Evolutionary conservation across 2,888 invertebrate genomes (phyloP).

Genomic region (Parnassius apollo): DNA sequence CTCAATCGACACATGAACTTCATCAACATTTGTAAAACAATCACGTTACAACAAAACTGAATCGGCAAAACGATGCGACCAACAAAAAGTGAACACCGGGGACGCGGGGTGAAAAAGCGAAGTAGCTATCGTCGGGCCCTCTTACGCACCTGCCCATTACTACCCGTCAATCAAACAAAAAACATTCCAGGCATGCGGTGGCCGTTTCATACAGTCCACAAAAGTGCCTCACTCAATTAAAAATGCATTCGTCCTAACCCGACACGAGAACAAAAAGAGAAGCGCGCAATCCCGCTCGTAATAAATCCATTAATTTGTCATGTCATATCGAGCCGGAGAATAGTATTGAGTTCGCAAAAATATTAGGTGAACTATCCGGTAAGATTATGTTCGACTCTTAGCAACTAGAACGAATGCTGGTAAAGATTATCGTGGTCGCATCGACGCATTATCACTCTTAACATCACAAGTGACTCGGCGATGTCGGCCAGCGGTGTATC

Average conservation of each 20-base stretch:
- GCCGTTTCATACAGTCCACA: constrained; percentile 78
- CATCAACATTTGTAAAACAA: constrained; percentile 43
- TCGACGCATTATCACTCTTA: constrained; percentile 66
- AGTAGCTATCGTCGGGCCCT: constrained; percentile 69
- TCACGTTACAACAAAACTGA: constrained; percentile 54
- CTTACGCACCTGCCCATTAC: constrained; percentile 79
- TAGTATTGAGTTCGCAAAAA: constrained; percentile 53
- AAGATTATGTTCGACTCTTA: constrained; percentile 54
- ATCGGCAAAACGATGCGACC: constrained; percentile 57
- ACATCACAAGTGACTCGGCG: constrained; percentile 67
- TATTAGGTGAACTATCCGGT: constrained; percentile 52
- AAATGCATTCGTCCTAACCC: constrained; percentile 79
- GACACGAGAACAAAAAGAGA: constrained; percentile 61
- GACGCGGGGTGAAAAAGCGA: constrained; percentile 67
- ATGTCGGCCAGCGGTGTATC: constrained; percentile 42
- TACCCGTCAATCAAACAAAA: constrained; percentile 80
- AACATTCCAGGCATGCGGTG: constrained; percentile 73
- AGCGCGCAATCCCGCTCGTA: constrained; percentile 70
- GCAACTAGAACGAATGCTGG: constrained; percentile 68
- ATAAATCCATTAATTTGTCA: constrained; percentile 81
- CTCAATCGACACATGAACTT: neutral
- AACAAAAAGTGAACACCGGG: constrained; percentile 62
- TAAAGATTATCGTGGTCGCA: constrained; percentile 65
- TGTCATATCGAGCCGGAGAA: constrained; percentile 73
- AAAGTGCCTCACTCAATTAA: constrained; percentile 81